Evolutionary conservation across 2,888 invertebrate genomes (phyloP).

Genomic region (Mythimna ferrago): DNA sequence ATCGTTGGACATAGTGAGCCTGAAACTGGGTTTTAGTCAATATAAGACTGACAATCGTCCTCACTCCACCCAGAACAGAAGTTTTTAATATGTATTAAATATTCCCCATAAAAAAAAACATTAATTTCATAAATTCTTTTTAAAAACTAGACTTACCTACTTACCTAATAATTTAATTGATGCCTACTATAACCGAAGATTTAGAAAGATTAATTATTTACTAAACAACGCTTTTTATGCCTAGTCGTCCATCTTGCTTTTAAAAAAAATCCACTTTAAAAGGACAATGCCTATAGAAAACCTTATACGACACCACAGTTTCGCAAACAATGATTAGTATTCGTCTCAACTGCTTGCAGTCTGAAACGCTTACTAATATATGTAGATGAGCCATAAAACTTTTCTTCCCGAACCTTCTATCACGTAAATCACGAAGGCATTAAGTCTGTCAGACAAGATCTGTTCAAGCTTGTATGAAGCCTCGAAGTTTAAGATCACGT

Average conservation of each 20-base stretch:
- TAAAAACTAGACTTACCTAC: too few relatives aligned
- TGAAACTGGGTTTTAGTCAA: too few relatives aligned
- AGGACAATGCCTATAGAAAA: neutral
- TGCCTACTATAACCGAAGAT: too few relatives aligned
- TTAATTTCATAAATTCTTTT: too few relatives aligned
- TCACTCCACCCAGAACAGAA: too few relatives aligned
- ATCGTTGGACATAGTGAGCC: too few relatives aligned
- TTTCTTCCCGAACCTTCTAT: slow-evolving; percentile 39
- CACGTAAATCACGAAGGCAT: slow-evolving; percentile 54
- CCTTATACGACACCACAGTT: slow-evolving; percentile 1
- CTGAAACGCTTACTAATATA: slow-evolving; percentile 52
- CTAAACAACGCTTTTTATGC: neutral
- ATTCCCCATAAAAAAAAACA: too few relatives aligned
- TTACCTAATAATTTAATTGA: too few relatives aligned
- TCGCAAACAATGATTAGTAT: slow-evolving; percentile 49
- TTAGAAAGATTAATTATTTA: too few relatives aligned
- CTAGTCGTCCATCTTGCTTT: neutral
- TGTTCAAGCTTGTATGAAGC: slow-evolving; percentile 29
- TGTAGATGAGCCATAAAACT: slow-evolving; percentile 41
- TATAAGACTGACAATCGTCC: too few relatives aligned
- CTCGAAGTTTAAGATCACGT: slow-evolving; percentile 38
- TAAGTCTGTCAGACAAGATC: slow-evolving; percentile 47
- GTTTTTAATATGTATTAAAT: too few relatives aligned
- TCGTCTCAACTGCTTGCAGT: slow-evolving; percentile 42
- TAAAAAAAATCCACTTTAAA: neutral